phyloP scores from a whole-genome alignment of 2,888 invertebrate species.

The Psylliodes chrysocephalus region DNA sequence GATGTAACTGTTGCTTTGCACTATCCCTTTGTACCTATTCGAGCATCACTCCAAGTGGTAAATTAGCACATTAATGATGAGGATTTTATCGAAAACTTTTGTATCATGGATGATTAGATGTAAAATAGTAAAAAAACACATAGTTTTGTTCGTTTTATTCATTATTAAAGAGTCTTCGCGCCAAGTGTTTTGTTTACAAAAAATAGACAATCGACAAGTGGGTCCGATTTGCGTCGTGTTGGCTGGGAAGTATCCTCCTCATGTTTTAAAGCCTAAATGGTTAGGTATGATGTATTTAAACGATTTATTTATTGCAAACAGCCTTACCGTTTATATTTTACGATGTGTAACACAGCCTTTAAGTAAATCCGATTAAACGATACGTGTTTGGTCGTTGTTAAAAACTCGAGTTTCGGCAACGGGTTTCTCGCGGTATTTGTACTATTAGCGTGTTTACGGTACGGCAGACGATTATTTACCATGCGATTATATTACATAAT shows the following conservation, averaged over 20 bases:
- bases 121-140: slow-evolving; percentile 6
- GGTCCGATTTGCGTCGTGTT: slow-evolving; percentile 47
- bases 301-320: slow-evolving; percentile 25
- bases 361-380: slow-evolving; percentile 55
- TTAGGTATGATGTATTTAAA: neutral
- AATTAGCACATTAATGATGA: neutral
- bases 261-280: slow-evolving; percentile 34
- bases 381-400: slow-evolving; percentile 55
- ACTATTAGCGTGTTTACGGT: slow-evolving; percentile 62
- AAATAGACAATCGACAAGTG: slow-evolving; percentile 51
- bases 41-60: neutral
- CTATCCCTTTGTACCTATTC: neutral
- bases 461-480: slow-evolving; percentile 58
- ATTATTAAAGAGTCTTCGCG: slow-evolving; percentile 41
- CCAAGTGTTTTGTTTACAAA: slow-evolving; percentile 48
- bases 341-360: slow-evolving; percentile 59
- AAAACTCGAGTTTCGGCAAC: slow-evolving; percentile 61
- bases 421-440: slow-evolving; percentile 61
- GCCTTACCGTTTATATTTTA: slow-evolving; percentile 54
- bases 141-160: neutral
- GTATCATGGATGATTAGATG: neutral
- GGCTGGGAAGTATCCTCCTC: slow-evolving; percentile 37
- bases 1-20: neutral
- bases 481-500: slow-evolving; percentile 62
- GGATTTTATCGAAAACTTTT: neutral